Evolutionary conservation across 1,140 invertebrate species (phyloP).

Genomic region (Saccostrea glomerata): DNA sequence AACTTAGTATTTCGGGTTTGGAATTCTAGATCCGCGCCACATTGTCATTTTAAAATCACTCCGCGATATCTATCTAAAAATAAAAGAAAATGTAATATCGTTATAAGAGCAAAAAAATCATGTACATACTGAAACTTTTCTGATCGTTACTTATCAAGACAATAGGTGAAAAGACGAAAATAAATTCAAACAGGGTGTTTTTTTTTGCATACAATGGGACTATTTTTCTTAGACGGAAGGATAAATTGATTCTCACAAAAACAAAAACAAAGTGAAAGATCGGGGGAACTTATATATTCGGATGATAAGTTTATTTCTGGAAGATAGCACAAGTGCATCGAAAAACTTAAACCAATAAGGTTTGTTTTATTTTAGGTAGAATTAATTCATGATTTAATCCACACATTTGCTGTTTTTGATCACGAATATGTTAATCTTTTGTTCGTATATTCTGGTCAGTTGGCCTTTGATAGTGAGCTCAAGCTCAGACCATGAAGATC

Average conservation of each 20-base stretch:
- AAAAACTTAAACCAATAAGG: not conserved
- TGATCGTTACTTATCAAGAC: too few species aligned
- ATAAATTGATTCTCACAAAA: slow-evolving; percentile 33
- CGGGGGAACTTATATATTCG: too few species aligned
- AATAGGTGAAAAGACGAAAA: too few species aligned
- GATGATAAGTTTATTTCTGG: not conserved
- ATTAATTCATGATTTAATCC: not conserved
- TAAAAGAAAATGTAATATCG: too few species aligned
- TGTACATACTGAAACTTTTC: too few species aligned
- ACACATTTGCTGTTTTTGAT: not conserved
- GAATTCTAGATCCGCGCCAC: slow-evolving; percentile 17
- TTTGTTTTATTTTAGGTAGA: not conserved
- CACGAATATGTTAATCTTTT: not conserved
- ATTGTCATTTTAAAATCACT: not conserved
- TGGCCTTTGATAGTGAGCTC: not conserved
- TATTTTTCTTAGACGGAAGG: not conserved
- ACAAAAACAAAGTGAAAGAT: slow-evolving; percentile 30
- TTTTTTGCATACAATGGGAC: not conserved
- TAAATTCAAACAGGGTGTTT: too few species aligned
- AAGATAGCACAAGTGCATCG: not conserved
- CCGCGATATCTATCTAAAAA: not conserved
- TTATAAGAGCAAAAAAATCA: too few species aligned
- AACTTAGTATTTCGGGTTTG: too few species aligned
- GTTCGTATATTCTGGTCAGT: not conserved
- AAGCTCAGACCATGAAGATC: not conserved